Evolutionary conservation across 2,888 invertebrate species (phyloP).

Genomic region (Nymphalis c-album): DNA sequence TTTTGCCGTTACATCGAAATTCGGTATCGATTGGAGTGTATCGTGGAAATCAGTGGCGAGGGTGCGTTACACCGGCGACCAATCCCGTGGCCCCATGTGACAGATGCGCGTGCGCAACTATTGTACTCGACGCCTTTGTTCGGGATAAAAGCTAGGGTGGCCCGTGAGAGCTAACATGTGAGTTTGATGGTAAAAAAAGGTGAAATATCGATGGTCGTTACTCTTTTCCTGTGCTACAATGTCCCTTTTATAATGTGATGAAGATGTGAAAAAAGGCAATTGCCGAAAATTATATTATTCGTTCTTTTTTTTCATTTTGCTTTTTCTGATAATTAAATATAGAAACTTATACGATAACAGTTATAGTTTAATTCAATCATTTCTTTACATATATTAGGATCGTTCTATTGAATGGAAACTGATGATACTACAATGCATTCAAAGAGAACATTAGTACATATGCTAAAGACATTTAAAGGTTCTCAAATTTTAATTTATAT

Average conservation of each 20-base stretch:
- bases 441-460: too few relatives aligned
- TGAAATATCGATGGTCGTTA: slow-evolving; percentile 33
- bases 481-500: too few relatives aligned
- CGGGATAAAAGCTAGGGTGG: slow-evolving; percentile 57
- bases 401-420: too few relatives aligned
- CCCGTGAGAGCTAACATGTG: slow-evolving; percentile 67
- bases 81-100: slow-evolving; percentile 54
- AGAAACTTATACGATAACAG: too few relatives aligned
- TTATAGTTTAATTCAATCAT: too few relatives aligned
- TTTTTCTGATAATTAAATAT: background rate
- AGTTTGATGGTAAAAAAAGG: slow-evolving; percentile 37
- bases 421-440: too few relatives aligned
- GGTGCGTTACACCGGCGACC: slow-evolving; percentile 61
- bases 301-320: background rate
- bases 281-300: background rate
- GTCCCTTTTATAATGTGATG: slow-evolving; percentile 9
- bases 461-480: too few relatives aligned
- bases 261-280: slow-evolving; percentile 11
- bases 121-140: slow-evolving; percentile 67
- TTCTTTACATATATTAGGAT: too few relatives aligned
- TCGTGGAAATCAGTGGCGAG: slow-evolving; percentile 71
- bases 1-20: slow-evolving; percentile 63
- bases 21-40: slow-evolving; percentile 69
- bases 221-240: slow-evolving; percentile 25
- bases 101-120: slow-evolving; percentile 72